Base-by-base conservation (phyloP, 1,140 invertebrate species). In the Bombyx mandarina region DNA sequence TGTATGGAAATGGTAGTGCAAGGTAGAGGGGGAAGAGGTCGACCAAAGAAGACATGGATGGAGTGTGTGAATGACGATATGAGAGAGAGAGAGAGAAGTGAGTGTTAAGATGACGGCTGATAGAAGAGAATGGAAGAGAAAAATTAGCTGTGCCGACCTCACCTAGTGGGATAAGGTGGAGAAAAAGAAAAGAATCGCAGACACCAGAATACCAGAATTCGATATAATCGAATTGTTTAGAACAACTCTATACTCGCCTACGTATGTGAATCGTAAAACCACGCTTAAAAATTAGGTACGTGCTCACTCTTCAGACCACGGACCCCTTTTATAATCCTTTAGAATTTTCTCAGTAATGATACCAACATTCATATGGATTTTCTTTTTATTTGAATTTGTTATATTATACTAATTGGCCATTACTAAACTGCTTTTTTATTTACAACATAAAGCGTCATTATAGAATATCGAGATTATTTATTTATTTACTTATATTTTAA, bases 251-350 rank as follows among this genome's bases (percentile, higher is more conserved):
- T 43, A 26, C n/a, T 54, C 53, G 63, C 66, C 69, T 73, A 73
- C 75, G 74, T 77, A 82, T 76, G 75, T 74, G 78, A 66, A 75
- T 77, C 70, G 74, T 80, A 77, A 73, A 73, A 65, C 73, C 74
- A 35, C 72, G 69, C 62, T 82, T 86, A 79, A 80, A 84, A 83
- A 84, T 80, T 83, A 82, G 73, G 65, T 62, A 70, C 72, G 61
- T 66, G 68, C 63, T 69, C 62, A 47, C 7, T 56, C 18, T 22
- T n/a, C 65, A 73, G 61, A 70, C 65, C 67, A 57, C 63, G 51
- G 60, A 62, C 54, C 67, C 81, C 77, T 77, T 81, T 82, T 77
- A 77, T 83, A 86, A 83, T 83, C 83, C 80, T 70, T 66, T 77
- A 78, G 75, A 79, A 82, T 85, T 72, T 73, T 72, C 69, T 56